Base-by-base conservation (phyloP, 2,888 invertebrate genomes). In the Epirrhoe alternata region DNA sequence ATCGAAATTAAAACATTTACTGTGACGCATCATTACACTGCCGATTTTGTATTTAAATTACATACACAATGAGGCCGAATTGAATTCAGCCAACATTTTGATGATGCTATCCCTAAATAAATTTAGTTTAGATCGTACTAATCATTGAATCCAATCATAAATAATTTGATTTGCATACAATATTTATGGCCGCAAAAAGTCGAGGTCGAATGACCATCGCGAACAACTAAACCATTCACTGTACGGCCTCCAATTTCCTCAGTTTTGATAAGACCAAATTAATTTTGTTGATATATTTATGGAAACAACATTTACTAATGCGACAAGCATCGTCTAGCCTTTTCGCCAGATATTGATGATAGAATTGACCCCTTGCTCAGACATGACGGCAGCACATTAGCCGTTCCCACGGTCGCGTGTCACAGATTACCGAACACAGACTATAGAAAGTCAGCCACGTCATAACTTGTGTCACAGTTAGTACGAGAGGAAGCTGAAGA, bases 361-460 rank as follows among this genome's bases (percentile, higher is more conserved):
- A 49, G 58, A n/a, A 61, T 47, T 31, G 52, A 50, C 31, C 57
- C 24, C 53, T 61, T 33, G 14, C 24, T 7, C 35, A 47, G 38
- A 16, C 14, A 31, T 52, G 49, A 53, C 35, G 61, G 55, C 61
- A 53, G 17, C 42, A 58, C 57, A 57, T 31, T 17, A 38, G 47
- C 56, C 5, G 56, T 69, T 68, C 70, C 57, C 58, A 69, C 67
- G 66, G 50, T 55, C 45, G 35, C n/a, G 31, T 50, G 54, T 30
- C 58, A 63, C 57, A 70, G 65, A 64, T 55, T 59, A 58, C 42
- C 17, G 8, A 58, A 59, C 35, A 62, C 42, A 42, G 17, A 54
- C 54, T 33, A 54, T 42, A 42, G 53, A 47, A 50, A 50, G 35
- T 55, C 17, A 31, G 56, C 24, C 1, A 52, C 58, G 45, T 61